phyloP scores from a whole-genome alignment of 2,797 vertebrate species.

The Yasuhikotakia modesta region DNA sequence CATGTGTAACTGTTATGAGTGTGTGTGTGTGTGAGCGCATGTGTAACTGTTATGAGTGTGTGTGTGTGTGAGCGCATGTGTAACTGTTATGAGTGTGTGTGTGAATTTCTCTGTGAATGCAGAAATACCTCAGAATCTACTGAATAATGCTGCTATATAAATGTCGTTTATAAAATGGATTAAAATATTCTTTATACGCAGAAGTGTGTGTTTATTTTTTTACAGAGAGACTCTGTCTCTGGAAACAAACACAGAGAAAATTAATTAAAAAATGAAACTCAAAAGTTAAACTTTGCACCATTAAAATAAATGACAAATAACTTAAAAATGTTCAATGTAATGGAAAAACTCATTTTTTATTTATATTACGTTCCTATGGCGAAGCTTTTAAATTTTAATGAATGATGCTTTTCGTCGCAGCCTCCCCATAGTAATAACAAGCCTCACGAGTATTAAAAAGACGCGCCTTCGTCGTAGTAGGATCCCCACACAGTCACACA shows the following conservation, averaged over 20 bases:
- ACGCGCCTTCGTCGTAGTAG: background rate
- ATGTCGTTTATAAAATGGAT: conserved; percentile 80
- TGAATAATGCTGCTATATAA: conserved; percentile 89
- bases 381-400: no score
- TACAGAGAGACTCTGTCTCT: background rate
- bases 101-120: conserved; percentile 74
- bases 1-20: no score
- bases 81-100: conserved; percentile 37
- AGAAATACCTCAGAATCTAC: conserved; percentile 93
- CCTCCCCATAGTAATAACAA: background rate
- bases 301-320: no score
- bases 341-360: no score
- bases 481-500: conserved; percentile 24
- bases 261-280: no score
- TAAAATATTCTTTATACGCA: conserved; percentile 78
- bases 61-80: conserved; percentile 14
- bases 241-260: no score
- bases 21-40: no score
- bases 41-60: background rate
- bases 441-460: conserved; percentile 25
- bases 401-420: background rate
- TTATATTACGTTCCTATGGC: no score
- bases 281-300: no score
- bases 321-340: no score
- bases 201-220: conserved; percentile 24